Evolutionary conservation across 2,797 vertebrate genomes (phyloP).

Genomic region (Mormyrus hasselquistii): DNA sequence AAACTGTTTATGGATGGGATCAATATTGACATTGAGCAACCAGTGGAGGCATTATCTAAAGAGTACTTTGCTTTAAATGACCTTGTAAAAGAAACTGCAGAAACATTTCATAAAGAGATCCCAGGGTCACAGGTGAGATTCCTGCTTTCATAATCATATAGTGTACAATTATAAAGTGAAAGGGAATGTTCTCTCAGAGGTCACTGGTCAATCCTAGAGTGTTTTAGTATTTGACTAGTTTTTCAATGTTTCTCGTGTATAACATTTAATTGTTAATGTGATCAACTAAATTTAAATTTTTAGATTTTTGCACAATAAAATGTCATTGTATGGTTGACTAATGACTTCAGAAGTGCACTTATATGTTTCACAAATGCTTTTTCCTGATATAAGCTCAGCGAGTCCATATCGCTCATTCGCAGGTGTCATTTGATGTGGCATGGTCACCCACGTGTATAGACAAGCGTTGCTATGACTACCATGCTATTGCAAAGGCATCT

Average conservation of each 20-base stretch:
- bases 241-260: not conserved
- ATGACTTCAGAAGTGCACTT: not conserved
- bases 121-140: slow-evolving; percentile 82
- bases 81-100: slow-evolving; percentile 81
- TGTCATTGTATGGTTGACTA: not conserved
- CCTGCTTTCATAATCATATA: not conserved
- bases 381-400: not conserved
- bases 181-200: not conserved
- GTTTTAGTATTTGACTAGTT: not conserved
- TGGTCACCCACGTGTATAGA: slow-evolving; percentile 86
- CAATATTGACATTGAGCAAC: slow-evolving; percentile 90
- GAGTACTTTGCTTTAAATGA: slow-evolving; percentile 80
- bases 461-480: slow-evolving; percentile 84
- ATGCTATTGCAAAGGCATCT: slow-evolving; percentile 75
- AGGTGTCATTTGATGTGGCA: slow-evolving; percentile 93
- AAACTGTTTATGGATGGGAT: slow-evolving; percentile 91
- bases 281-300: not conserved
- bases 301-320: not conserved
- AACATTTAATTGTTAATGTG: not conserved
- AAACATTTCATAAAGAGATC: slow-evolving; percentile 81
- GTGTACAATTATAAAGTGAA: not conserved
- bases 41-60: slow-evolving; percentile 60
- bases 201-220: not conserved
- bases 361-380: not conserved
- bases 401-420: slow-evolving; percentile 24